Percentiles rank a stretch among this genome's conserved stretches.
These are phyloP conservation scores for Neolamprologus cancellatus DNA, from an alignment of 2,113 vertebrate genomes.

Conservation along the genomic window DNA sequence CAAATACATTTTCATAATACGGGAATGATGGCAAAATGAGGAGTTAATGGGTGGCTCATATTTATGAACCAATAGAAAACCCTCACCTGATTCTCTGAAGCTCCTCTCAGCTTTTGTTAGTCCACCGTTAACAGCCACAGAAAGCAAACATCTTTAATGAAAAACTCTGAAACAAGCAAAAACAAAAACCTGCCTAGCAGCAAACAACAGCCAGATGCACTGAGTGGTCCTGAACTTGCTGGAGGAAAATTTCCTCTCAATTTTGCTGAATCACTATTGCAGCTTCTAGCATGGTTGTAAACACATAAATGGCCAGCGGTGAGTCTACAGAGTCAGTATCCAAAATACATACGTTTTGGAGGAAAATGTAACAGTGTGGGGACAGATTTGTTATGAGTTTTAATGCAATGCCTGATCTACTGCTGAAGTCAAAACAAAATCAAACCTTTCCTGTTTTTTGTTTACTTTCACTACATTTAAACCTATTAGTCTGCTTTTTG, in stretches of 20 bases:
- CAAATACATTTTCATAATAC: not conserved
- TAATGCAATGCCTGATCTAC: not conserved
- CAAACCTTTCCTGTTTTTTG: not conserved
- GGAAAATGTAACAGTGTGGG: not conserved
- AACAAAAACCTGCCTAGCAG: not conserved
- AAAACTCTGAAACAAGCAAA: not conserved
- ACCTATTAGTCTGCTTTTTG: not conserved
- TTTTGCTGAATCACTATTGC: not conserved
- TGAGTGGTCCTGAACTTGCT: not conserved
- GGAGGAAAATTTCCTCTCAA: fast-evolving
- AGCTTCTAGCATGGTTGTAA: not conserved
- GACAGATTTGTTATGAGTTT: not conserved
- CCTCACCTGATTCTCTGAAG: not conserved
- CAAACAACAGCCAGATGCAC: fast-evolving
- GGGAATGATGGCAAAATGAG: not conserved
- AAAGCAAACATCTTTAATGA: not conserved
- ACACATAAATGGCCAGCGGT: not conserved
- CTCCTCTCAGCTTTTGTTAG: not conserved
- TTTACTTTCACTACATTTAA: not conserved
- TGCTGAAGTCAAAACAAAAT: not conserved
- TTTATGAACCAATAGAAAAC: not conserved
- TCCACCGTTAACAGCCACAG: not conserved
- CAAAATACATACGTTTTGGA: not conserved
- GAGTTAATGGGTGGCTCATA: not conserved
- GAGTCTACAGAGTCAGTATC: not conserved